A percentile compares a stretch with the other conserved stretches of the same genome.
Evolutionary conservation across 1,140 invertebrate genomes (phyloP).

Genomic region (Zaprionus gabonicus): DNA sequence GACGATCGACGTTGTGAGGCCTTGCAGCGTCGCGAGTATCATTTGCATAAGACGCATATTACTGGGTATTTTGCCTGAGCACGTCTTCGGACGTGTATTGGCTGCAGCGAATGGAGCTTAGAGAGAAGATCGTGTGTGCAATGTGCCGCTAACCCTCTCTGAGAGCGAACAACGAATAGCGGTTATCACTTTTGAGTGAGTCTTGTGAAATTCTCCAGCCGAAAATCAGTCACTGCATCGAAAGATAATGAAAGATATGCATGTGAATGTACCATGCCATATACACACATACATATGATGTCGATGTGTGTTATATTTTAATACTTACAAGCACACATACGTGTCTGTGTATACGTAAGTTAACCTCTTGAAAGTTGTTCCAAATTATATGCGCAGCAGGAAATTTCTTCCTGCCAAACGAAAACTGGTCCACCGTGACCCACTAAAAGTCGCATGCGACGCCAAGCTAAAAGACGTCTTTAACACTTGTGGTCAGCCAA

Average conservation of each 20-base stretch:
- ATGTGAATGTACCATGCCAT: background rate
- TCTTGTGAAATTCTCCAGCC: constrained; percentile 29
- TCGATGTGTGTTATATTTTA: background rate
- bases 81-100: constrained; percentile 53
- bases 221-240: constrained; percentile 2
- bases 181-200: constrained; percentile 35
- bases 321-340: background rate
- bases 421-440: constrained; percentile 77
- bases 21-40: constrained; percentile 23
- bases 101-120: constrained; percentile 39
- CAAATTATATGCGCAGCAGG: constrained; percentile 64
- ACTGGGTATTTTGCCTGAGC: constrained; percentile 41
- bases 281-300: background rate
- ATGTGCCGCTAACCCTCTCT: constrained; percentile 6
- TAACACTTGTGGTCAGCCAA: constrained; percentile 37
- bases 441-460: constrained; percentile 52
- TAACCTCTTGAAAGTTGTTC: constrained; percentile 34
- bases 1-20: background rate
- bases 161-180: constrained; percentile 38
- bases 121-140: constrained; percentile 42
- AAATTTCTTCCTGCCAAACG: constrained; percentile 69
- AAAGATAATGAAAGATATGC: constrained; percentile 1
- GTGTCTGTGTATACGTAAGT: background rate
- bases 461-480: constrained; percentile 26
- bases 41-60: constrained; percentile 66